These are phyloP conservation scores for Selenia dentaria DNA, from an alignment of 2,888 invertebrate species.

Conservation along the genomic window DNA sequence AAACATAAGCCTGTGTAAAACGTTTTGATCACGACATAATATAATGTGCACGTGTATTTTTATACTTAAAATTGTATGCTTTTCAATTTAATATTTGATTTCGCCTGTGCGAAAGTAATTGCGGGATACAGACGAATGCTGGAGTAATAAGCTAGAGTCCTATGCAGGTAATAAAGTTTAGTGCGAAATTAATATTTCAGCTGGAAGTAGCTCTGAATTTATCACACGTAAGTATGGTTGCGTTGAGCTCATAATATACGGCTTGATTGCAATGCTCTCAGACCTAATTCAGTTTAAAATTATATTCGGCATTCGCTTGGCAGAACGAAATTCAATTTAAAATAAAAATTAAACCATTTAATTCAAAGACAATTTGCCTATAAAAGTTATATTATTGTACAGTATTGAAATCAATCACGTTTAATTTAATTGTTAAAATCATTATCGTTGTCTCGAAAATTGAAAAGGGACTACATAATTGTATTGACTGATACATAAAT, in stretches of 20 bases:
- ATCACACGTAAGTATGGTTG: conserved; percentile 27
- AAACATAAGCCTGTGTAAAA: conserved; percentile 18
- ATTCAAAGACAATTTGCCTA: conserved; percentile 1
- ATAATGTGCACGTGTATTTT: conserved; percentile 18
- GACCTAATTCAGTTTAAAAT: conserved; percentile 36
- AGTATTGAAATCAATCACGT: conserved; percentile 4
- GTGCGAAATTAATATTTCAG: conserved; percentile 43
- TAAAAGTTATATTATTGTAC: conserved; percentile 1
- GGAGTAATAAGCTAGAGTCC: conserved; percentile 29
- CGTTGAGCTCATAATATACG: conserved; percentile 26
- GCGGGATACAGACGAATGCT: conserved; percentile 26
- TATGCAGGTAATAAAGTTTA: conserved; percentile 35
- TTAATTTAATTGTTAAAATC: conserved; percentile 21
- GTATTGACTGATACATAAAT: conserved; percentile 25
- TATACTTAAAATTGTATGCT: conserved; percentile 31
- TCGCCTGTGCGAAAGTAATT: conserved; percentile 29
- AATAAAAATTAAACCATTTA: neutral
- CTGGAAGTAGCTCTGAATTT: conserved; percentile 31
- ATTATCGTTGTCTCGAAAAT: conserved; percentile 9
- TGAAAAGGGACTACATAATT: conserved; percentile 19
- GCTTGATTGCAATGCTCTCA: conserved; percentile 33
- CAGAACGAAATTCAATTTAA: conserved; percentile 22
- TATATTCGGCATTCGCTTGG: conserved; percentile 30
- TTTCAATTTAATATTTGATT: conserved; percentile 29
- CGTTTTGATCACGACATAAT: conserved; percentile 15